Evolutionary conservation across 2,113 vertebrate genomes (phyloP).

Genomic region (Nanorana parkeri): DNA sequence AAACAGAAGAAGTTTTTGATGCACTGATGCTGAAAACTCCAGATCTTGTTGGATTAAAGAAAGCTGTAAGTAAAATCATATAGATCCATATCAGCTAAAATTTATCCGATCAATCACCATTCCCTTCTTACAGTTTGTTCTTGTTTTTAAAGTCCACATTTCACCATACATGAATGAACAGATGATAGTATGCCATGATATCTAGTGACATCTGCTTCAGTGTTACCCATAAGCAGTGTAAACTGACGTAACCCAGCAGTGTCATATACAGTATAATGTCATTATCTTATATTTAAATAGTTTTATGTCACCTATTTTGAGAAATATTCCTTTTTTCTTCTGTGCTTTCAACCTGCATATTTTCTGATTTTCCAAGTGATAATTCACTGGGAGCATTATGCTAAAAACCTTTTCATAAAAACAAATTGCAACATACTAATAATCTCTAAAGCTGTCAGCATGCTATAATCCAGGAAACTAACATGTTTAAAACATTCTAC

Average conservation of each 20-base stretch:
- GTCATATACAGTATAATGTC: no score
- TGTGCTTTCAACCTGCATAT: background rate
- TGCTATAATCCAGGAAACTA: background rate
- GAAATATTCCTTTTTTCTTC: background rate
- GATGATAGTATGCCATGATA: background rate
- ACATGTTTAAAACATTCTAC: constrained; percentile 27
- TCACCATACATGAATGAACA: background rate
- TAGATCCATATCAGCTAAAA: no score
- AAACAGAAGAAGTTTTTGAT: constrained; percentile 91
- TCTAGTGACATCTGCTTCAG: background rate
- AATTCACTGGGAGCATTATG: background rate
- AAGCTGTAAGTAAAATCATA: constrained; percentile 81
- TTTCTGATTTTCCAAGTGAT: background rate
- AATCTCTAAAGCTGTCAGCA: no score
- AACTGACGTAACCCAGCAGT: background rate
- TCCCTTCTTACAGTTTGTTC: no score
- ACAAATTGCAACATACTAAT: background rate
- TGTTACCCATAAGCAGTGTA: background rate
- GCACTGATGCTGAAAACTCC: constrained; percentile 95
- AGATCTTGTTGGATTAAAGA: constrained; percentile 86
- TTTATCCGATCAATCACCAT: no score
- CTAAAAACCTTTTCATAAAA: background rate
- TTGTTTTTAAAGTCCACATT: no score
- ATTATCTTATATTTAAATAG: background rate
- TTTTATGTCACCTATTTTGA: background rate